Conservation (phyloP, 23 tunicate species). For the Styela clava region DNA sequence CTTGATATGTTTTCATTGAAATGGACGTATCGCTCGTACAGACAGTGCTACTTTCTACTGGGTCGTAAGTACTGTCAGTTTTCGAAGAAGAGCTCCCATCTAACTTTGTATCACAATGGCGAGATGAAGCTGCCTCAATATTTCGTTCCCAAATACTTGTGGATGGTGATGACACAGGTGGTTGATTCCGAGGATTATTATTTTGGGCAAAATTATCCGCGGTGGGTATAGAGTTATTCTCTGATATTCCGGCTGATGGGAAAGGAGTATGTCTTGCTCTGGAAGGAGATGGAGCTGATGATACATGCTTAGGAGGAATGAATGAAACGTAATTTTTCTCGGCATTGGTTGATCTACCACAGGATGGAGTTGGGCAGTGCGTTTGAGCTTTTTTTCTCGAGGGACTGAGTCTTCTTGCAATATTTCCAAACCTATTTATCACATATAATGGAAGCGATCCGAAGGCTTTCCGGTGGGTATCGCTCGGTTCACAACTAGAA, state of each 20-base stretch:
- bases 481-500: neutral
- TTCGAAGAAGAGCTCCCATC: neutral
- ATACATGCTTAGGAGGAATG: neutral
- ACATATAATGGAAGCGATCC: slow-evolving; percentile 27
- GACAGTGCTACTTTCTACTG: neutral
- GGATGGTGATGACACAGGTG: neutral
- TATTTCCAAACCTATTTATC: slow-evolving; percentile 46
- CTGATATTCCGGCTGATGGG: neutral
- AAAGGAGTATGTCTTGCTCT: neutral
- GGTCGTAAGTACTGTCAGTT: neutral
- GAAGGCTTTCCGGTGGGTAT: slow-evolving; percentile 21
- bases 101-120: neutral
- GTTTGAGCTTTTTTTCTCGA: neutral
- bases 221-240: neutral
- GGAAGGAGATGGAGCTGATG: neutral
- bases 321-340: neutral
- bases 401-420: slow-evolving; percentile 11
- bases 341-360: neutral
- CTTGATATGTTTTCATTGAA: slow-evolving; percentile 21
- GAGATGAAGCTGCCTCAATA: neutral
- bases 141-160: neutral
- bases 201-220: neutral
- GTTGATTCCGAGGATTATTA: neutral
- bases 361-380: neutral
- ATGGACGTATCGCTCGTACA: slow-evolving; percentile 35